phyloP scores from a whole-genome alignment of 2,113 vertebrate species.

The Scomber colias region DNA sequence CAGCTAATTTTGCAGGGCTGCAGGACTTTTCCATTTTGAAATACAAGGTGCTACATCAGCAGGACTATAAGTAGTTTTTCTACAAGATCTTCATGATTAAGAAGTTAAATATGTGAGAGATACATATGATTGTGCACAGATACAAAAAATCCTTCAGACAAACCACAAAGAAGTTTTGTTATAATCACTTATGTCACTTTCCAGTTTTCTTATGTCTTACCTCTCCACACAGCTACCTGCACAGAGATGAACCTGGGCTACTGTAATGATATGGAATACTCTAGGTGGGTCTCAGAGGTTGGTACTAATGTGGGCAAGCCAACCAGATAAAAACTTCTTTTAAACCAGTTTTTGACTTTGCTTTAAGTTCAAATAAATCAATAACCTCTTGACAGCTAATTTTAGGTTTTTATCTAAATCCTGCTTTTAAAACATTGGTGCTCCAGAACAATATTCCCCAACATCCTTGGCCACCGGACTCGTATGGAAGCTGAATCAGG shows the following conservation, averaged over 20 bases:
- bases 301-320: not conserved
- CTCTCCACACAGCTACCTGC: slow-evolving; percentile 83
- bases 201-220: not conserved
- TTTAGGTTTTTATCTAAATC: not conserved
- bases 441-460: slow-evolving; percentile 88
- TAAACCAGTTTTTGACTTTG: not conserved
- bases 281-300: slow-evolving; percentile 65
- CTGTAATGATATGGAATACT: slow-evolving; percentile 90
- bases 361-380: not conserved
- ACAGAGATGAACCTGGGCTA: slow-evolving; percentile 89
- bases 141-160: not conserved
- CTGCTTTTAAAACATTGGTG: not conserved
- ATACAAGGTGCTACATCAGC: slow-evolving; percentile 15
- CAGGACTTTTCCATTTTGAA: not conserved
- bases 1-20: not conserved
- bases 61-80: not conserved
- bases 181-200: not conserved
- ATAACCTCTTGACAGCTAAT: not conserved
- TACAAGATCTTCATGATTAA: not conserved
- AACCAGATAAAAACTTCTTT: not conserved
- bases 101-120: not conserved
- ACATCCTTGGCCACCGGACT: slow-evolving; percentile 88
- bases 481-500: slow-evolving; percentile 89
- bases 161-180: not conserved
- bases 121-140: not conserved